Conservation (phyloP, 2,888 invertebrate genomes). For the Pachliopta kotzebuea region DNA sequence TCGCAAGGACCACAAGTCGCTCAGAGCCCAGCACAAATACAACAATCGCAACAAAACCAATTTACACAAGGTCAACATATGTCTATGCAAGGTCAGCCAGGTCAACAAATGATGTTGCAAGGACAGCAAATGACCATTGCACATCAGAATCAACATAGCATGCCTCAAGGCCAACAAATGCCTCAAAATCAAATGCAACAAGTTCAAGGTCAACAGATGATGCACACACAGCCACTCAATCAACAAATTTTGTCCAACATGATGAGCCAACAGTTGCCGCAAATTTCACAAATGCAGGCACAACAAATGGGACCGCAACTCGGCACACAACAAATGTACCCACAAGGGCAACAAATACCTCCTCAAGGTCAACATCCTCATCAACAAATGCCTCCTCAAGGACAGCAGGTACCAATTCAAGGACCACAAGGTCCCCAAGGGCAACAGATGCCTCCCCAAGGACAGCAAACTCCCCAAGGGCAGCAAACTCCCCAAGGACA, state of each 20-base stretch:
- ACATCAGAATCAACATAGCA: slow-evolving; percentile 46
- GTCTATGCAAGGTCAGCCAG: slow-evolving; percentile 47
- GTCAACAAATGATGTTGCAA: slow-evolving; percentile 53
- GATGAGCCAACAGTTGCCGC: slow-evolving; percentile 22
- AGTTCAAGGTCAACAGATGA: slow-evolving; percentile 27
- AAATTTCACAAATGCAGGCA: slow-evolving; percentile 20
- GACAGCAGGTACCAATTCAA: slow-evolving; percentile 32
- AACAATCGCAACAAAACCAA: slow-evolving; percentile 38
- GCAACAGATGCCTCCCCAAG: slow-evolving; percentile 37
- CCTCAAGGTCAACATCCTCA: slow-evolving; percentile 35
- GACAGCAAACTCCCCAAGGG: slow-evolving; percentile 36
- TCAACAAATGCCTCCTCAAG: slow-evolving; percentile 35
- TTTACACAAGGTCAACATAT: slow-evolving; percentile 45
- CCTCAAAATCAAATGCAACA: slow-evolving; percentile 47
- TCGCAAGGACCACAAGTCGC: slow-evolving; percentile 44
- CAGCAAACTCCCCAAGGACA: slow-evolving; percentile 33
- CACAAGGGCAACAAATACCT: slow-evolving; percentile 39
- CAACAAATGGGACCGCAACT: slow-evolving; percentile 24
- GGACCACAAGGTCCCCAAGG: slow-evolving; percentile 23
- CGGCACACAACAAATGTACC: slow-evolving; percentile 29
- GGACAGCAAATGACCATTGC: slow-evolving; percentile 48
- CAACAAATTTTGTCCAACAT: slow-evolving; percentile 24
- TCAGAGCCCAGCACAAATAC: slow-evolving; percentile 41
- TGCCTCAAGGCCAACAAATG: slow-evolving; percentile 48
- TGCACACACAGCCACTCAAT: slow-evolving; percentile 30